Evolutionary conservation across 2,888 invertebrate species (phyloP), one percentile per base, ranked within the genome.

Genomic region (Lochmaea crataegi): DNA sequence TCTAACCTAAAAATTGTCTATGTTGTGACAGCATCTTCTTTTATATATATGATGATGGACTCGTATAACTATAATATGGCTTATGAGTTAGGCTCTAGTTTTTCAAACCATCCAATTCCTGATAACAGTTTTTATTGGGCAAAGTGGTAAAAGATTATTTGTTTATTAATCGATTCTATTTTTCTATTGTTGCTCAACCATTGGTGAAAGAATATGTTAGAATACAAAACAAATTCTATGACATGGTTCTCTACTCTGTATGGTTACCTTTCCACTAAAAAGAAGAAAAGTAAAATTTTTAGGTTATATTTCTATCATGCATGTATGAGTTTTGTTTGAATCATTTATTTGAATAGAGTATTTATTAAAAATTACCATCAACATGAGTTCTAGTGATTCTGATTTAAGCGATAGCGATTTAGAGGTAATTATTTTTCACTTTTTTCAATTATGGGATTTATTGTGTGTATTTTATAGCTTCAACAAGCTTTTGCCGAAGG

Each of bases 401-500:
- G 84, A 84, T 71, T 77, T 80, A 65, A 83, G 78, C 70, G 83
- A 82, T 64, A 83, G 83, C 73, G 85, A 85, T 78, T 71, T 77
- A 38, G 85, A 84, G 81, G 84, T 84, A 81, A 69, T 42, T 14
- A 60, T 60, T n/a, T 58, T 58, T 1, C 6, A 32, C 14, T 38
- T 6, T 32, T 10, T n/a, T 60, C n/a, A 38, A n/a, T 9, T 60
- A n/a, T 3, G 12, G 9, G 38, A 38, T 63, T 64, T 61, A 22
- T 65, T 66, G 18, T 42, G 64, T 57, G 65, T 77, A 75, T 77
- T 79, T 88, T 87, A 68, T 83, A 97, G 96, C 87, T 98, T 71
- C 97, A 96, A 91, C 93, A 94, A 84, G 97, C 97, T 0, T 96
- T 96, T 85, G 92, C 92, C 0, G 91, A 92, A 81, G 97, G 97